Evolutionary conservation across 2,113 vertebrate genomes (phyloP), one percentile per base, ranked within the genome.

Genomic region (Etheostoma cragini): DNA sequence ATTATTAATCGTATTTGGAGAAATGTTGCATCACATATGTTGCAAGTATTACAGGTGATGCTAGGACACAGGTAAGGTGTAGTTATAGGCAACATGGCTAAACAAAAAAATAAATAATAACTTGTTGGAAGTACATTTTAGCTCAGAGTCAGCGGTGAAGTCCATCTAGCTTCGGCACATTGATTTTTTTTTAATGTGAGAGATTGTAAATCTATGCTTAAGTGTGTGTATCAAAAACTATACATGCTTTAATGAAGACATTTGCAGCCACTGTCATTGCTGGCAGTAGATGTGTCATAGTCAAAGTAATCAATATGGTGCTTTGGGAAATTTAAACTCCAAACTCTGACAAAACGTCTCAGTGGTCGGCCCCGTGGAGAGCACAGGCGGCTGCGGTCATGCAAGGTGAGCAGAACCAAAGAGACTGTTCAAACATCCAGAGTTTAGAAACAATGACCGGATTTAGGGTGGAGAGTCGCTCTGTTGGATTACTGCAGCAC

Each of bases 141-240:
- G 24, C 26, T 70, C 58, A 58, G 5, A 63, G 56, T 2, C 5
- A n/a, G 47, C 1, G 1, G 22, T 57, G 16, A 50, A 22, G 35
- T 6, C 54, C n/a, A 8, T 72, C 54, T 16, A 16, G n/a, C 71
- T 35, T 75, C 38, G 70, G 46, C 33, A 54, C 46, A 54, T 60
- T 52, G 1, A 60, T 68, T 19, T 60, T 45, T 17, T 62, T 56
- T 56, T 56, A n/a, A n/a, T 24, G 5, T 33, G 52, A 21, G 2
- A 33, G 30, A 79, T 80, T 80, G 66, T 72, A 22, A 46, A 17
- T 26, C 42, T 8, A 1, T 8, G 42, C 60, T 30, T 57, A 71
- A 71, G 73, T 45, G 45, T 50, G 45, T 46, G 13, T 26, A 64
- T 71, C 24, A 30, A 19, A 77, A 33, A 15, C 24, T 21, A 58